Base-by-base conservation (phyloP, 2,113 vertebrate genomes). In the Capra hircus region DNA sequence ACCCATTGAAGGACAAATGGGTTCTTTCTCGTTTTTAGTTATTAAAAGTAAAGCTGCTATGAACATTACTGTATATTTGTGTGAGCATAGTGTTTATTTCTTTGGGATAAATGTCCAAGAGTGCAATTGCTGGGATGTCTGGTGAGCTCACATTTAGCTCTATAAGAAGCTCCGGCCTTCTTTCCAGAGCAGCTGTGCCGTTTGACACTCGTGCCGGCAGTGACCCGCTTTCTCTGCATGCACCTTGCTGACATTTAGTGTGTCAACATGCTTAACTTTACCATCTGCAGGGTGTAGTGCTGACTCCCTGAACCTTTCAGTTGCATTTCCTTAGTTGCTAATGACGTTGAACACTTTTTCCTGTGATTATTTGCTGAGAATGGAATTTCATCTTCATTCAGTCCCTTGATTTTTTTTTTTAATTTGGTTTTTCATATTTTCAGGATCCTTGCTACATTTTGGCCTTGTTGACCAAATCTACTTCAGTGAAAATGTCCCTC, bases 161-260 rank as follows among this genome's bases (percentile, higher is more conserved):
- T 40, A 5, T 40, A 6, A 40, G 5, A 11, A 40, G n/a, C 19
- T 23, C 67, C n/a, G 23, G 67, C 19, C 67, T 71, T 71, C 19
- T 6, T 12, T 71, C n/a, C 67, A 71, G 67, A 40, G 67, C 67
- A 71, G 67, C 67, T 71, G 67, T 40, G 67, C n/a, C 5, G 0
- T 71, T 12, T 23, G 19, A 36, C 19, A 11, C 19, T 12, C 10
- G 9, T 40, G 64, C 67, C 67, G 2, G 67, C 67, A 23, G 67
- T 71, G 67, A 23, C 10, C n/a, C 0, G 19, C 10, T 12, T 12
- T 40, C n/a, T 23, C n/a, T 71, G 67, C 67, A 6, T 0, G n/a
- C 1, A 12, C 19, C n/a, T 12, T 19, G 1, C 10, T 12, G n/a
- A 6, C n/a, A 6, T 6, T 40, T 6, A 23, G 19, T 3, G n/a